Evolutionary conservation across 2,797 vertebrate genomes (phyloP).

Genomic region (Trichosurus vulpecula): DNA sequence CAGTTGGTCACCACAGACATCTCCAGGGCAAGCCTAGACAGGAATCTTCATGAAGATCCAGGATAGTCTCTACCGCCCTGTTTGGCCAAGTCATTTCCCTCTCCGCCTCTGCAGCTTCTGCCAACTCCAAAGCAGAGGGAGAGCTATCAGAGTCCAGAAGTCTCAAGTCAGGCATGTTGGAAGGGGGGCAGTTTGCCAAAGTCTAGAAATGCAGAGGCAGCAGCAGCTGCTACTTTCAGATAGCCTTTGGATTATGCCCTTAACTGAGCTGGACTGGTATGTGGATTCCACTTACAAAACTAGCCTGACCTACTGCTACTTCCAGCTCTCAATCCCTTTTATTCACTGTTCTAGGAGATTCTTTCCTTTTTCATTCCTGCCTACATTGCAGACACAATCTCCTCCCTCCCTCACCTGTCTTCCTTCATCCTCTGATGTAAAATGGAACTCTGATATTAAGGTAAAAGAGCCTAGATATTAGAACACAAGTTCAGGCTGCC

Average conservation of each 20-base stretch:
- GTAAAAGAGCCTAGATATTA: not conserved
- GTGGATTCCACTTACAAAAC: not conserved
- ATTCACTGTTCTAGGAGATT: not conserved
- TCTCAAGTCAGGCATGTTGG: constrained; percentile 9
- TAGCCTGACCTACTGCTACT: not conserved
- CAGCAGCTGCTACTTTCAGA: constrained; percentile 63
- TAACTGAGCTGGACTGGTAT: fast-evolving
- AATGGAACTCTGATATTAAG: not conserved
- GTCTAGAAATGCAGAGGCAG: not conserved
- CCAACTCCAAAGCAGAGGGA: constrained; percentile 32
- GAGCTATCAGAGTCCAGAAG: not conserved
- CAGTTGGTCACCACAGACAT: not conserved
- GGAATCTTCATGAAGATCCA: not conserved
- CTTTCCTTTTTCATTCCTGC: not conserved
- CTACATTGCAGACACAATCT: too few species aligned
- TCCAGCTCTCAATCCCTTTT: not conserved
- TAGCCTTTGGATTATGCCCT: constrained; percentile 51
- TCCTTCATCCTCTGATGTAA: not conserved
- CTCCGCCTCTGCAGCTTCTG: not conserved
- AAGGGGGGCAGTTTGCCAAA: not conserved
- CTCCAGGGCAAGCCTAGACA: constrained; percentile 20
- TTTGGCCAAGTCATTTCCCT: not conserved
- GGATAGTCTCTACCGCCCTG: not conserved
- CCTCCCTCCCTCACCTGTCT: not conserved
- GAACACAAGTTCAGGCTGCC: not conserved